Conservation (phyloP, 1,140 invertebrate genomes). For the Doryteuthis pealeii region DNA sequence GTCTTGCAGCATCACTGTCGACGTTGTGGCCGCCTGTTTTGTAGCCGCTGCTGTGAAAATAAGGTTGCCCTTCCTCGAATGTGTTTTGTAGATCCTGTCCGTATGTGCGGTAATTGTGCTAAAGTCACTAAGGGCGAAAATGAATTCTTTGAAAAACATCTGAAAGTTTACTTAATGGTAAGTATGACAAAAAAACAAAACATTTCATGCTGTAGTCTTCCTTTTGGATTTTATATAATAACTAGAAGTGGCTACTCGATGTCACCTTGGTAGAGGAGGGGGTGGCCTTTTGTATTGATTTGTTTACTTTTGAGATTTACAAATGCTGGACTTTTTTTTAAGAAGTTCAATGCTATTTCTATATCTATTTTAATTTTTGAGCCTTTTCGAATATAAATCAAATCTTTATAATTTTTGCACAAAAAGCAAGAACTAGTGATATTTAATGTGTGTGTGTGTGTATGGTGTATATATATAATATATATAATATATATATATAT, state of each 20-base stretch:
- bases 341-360: no score
- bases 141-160: conserved; percentile 64
- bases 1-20: conserved; percentile 64
- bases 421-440: no score
- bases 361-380: no score
- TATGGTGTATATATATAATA: neutral
- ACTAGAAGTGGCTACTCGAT: no score
- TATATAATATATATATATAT: no score
- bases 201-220: neutral
- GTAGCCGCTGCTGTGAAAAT: conserved; percentile 60
- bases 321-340: no score
- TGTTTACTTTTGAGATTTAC: neutral
- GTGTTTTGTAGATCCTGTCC: conserved; percentile 66
- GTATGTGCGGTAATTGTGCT: conserved; percentile 60
- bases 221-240: neutral
- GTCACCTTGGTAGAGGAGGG: no score
- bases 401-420: no score
- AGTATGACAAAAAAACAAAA: conserved; percentile 4
- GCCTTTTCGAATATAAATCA: no score
- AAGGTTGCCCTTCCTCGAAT: conserved; percentile 62
- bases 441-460: no score
- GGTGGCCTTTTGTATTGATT: neutral
- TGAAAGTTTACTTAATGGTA: conserved; percentile 62
- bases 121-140: conserved; percentile 62
- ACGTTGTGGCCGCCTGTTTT: conserved; percentile 65